These are phyloP conservation scores for Notodonta ziczac DNA, from an alignment of 2,888 invertebrate species.

Conservation along the genomic window DNA sequence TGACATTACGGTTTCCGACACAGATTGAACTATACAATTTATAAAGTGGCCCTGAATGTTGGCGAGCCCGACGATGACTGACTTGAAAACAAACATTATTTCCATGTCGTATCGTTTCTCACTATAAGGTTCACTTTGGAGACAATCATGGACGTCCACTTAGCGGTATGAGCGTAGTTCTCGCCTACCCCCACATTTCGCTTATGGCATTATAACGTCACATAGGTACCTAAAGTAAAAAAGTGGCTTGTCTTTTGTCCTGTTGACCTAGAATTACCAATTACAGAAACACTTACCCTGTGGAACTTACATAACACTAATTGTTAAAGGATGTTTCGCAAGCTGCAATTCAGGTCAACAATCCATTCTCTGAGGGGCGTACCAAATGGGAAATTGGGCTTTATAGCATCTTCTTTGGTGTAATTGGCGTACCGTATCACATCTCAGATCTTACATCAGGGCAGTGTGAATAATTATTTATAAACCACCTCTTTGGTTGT, in stretches of 20 bases:
- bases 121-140: too few relatives aligned
- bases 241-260: not conserved
- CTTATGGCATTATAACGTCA: too few relatives aligned
- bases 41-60: too few relatives aligned
- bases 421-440: conserved; percentile 24
- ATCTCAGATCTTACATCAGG: not conserved
- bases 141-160: too few relatives aligned
- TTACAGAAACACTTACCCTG: not conserved
- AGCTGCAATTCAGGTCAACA: conserved; percentile 1
- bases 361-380: not conserved
- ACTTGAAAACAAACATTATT: too few relatives aligned
- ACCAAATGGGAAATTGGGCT: conserved; percentile 11
- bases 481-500: not conserved
- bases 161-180: too few relatives aligned
- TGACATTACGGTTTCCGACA: too few relatives aligned
- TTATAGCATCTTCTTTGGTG: conserved; percentile 31
- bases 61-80: too few relatives aligned
- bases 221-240: too few relatives aligned
- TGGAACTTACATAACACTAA: not conserved
- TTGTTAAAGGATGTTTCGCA: not conserved
- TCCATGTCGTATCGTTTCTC: too few relatives aligned
- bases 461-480: not conserved
- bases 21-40: too few relatives aligned
- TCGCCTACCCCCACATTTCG: too few relatives aligned
- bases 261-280: not conserved